Percentiles rank a stretch among this genome's conserved stretches.
Evolutionary conservation across 2,113 vertebrate species (phyloP).

Genomic region (Triplophysa dalaica): DNA sequence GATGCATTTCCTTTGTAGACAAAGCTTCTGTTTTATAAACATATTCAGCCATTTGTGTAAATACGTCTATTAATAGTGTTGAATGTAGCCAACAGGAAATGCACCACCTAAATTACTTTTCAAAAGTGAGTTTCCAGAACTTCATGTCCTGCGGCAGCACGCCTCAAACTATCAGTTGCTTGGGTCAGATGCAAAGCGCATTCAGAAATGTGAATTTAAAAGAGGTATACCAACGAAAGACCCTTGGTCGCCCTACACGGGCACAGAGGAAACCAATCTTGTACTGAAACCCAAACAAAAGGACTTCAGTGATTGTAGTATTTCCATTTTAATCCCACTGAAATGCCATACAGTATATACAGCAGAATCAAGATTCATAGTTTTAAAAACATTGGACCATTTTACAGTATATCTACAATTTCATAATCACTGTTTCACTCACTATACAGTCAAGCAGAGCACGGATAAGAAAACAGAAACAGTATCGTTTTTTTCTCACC

Average conservation of each 20-base stretch:
- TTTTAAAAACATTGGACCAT: constrained; percentile 66
- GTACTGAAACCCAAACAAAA: neutral
- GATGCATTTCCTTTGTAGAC: neutral
- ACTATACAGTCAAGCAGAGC: constrained; percentile 55
- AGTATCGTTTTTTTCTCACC: constrained; percentile 36
- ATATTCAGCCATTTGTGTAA: constrained; percentile 43
- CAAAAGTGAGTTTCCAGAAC: constrained; percentile 24
- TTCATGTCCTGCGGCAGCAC: constrained; percentile 24
- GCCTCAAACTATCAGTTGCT: constrained; percentile 13
- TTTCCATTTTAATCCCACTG: constrained; percentile 67
- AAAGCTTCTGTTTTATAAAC: constrained; percentile 34
- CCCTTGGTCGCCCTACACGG: neutral
- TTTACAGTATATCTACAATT: constrained; percentile 76
- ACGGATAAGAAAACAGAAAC: constrained; percentile 40
- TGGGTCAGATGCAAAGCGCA: neutral
- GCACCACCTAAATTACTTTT: constrained; percentile 39
- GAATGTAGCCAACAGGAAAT: constrained; percentile 47
- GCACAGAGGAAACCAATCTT: neutral
- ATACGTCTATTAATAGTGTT: constrained; percentile 46
- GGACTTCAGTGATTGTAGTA: neutral
- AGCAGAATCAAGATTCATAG: constrained; percentile 58
- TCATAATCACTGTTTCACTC: constrained; percentile 71
- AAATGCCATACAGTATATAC: constrained; percentile 66
- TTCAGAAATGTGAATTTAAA: neutral
- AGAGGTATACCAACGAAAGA: neutral